Conservation (phyloP, 2,888 invertebrate genomes). For the Digitonthophagus gazella region DNA sequence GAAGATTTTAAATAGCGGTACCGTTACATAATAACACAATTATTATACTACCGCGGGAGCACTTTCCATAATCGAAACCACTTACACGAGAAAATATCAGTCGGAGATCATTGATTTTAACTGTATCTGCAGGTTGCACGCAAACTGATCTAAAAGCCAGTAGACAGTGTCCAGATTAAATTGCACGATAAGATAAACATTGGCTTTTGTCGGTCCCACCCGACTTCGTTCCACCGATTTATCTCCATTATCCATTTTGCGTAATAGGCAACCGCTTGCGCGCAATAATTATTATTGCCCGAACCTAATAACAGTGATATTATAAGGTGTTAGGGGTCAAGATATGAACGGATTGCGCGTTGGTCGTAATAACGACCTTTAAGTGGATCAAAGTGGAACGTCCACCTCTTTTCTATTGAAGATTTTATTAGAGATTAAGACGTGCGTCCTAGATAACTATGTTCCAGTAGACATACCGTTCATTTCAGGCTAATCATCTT, state of each 20-base stretch:
- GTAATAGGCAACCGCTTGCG: slow-evolving; percentile 2
- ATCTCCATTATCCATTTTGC: slow-evolving; percentile 14
- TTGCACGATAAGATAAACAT: slow-evolving; percentile 12
- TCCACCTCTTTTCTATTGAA: not conserved
- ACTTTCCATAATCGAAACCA: not conserved
- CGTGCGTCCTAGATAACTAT: not conserved
- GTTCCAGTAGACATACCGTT: not conserved
- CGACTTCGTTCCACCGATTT: slow-evolving; percentile 7
- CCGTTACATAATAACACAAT: not conserved
- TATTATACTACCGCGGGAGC: not conserved
- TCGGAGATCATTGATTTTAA: slow-evolving; percentile 3
- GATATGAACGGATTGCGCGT: not conserved
- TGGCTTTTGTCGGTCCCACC: slow-evolving; percentile 5
- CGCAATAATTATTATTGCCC: slow-evolving; percentile 8
- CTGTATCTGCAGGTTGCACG: slow-evolving; percentile 10
- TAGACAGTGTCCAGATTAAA: slow-evolving; percentile 3
- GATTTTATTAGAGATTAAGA: not conserved
- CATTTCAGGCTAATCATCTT: not conserved
- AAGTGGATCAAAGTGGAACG: not conserved
- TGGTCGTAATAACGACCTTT: not conserved
- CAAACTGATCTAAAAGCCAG: not conserved
- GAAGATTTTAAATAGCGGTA: not conserved
- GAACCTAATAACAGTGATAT: slow-evolving; percentile 9
- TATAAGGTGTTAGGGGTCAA: slow-evolving; percentile 2
- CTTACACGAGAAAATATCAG: not conserved